Evolutionary conservation across 2,888 invertebrate species (phyloP).

Genomic region (Caenorhabditis drosophilae): DNA sequence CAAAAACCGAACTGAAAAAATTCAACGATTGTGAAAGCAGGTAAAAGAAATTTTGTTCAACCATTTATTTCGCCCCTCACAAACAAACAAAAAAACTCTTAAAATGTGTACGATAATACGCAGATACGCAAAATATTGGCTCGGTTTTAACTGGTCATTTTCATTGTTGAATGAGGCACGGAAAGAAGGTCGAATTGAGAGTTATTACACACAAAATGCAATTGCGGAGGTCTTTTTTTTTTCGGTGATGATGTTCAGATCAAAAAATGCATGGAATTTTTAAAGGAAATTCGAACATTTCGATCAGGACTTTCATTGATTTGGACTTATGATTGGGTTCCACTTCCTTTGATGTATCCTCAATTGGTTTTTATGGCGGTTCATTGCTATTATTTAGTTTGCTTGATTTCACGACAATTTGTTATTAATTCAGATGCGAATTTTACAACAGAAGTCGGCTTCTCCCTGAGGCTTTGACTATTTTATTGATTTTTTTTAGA

Average conservation of each 20-base stretch:
- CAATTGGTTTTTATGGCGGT: constrained; percentile 61
- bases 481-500: constrained; percentile 6
- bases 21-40: constrained; percentile 28
- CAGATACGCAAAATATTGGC: constrained; percentile 63
- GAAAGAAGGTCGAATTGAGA: constrained; percentile 39
- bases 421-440: constrained; percentile 34
- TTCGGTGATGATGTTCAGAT: too few relatives aligned
- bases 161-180: constrained; percentile 47
- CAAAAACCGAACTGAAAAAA: constrained; percentile 23
- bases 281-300: constrained; percentile 47
- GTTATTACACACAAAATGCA: constrained; percentile 34
- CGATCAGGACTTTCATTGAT: constrained; percentile 41
- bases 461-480: not conserved
- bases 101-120: too few relatives aligned
- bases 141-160: constrained; percentile 61
- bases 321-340: constrained; percentile 56
- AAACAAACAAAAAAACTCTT: too few relatives aligned
- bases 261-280: too few relatives aligned
- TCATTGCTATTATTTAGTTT: constrained; percentile 60
- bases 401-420: constrained; percentile 55
- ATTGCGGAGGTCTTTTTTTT: constrained; percentile 50
- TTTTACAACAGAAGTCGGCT: constrained; percentile 37
- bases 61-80: too few relatives aligned
- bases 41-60: constrained; percentile 1
- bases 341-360: constrained; percentile 59